Percentiles rank a stretch among this genome's conserved stretches.
These are phyloP conservation scores for Autographa gamma DNA, from an alignment of 2,888 invertebrate genomes.

Conservation along the genomic window DNA sequence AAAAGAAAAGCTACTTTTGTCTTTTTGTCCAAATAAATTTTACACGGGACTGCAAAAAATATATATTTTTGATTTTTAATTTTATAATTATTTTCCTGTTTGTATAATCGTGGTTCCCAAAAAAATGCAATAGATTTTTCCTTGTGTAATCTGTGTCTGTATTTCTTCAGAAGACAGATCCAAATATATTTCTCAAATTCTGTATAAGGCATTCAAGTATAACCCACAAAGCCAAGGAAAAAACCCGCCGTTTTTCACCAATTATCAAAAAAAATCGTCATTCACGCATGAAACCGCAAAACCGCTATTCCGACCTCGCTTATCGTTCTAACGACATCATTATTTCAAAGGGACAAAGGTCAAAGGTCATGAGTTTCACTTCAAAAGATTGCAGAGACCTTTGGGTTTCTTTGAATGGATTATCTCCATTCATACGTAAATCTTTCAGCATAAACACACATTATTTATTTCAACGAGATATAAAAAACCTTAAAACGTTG, in stretches of 20 bases:
- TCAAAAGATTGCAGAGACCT: slow-evolving; percentile 43
- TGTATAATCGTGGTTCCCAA: too few relatives aligned
- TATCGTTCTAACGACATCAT: slow-evolving; percentile 52
- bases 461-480: slow-evolving; percentile 23
- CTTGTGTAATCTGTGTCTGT: background rate
- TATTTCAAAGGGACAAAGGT: slow-evolving; percentile 49
- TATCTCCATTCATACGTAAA: slow-evolving; percentile 25
- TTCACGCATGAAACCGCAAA: slow-evolving; percentile 47
- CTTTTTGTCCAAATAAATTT: too few relatives aligned
- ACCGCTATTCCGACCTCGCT: slow-evolving; percentile 47
- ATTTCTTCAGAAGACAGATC: background rate
- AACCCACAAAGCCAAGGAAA: background rate
- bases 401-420: slow-evolving; percentile 34
- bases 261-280: slow-evolving; percentile 40
- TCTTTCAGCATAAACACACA: background rate
- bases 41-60: too few relatives aligned
- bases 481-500: background rate
- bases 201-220: background rate
- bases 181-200: background rate
- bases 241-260: slow-evolving; percentile 24
- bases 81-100: too few relatives aligned
- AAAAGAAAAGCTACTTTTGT: too few relatives aligned
- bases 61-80: too few relatives aligned
- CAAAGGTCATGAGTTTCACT: slow-evolving; percentile 45
- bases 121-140: too few relatives aligned